Base-by-base conservation (phyloP, 2,888 invertebrate genomes). In the Thereva unica region DNA sequence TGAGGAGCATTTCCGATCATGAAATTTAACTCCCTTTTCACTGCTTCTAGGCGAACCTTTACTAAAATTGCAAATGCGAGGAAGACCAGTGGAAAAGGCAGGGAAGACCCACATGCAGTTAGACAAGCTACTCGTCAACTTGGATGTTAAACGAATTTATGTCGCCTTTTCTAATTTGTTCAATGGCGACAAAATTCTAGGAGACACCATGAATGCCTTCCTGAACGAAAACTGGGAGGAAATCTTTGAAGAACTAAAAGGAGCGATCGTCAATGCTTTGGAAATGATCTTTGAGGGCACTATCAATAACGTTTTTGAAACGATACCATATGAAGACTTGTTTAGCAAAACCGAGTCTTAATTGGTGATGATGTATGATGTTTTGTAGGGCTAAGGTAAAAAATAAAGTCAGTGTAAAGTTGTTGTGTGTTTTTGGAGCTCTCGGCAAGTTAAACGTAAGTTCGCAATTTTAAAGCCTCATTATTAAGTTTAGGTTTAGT, bases 201-300 rank as follows among this genome's bases (percentile, higher is more conserved):
- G 82, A 49, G 78, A 82, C 5, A 82, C 75, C 37, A 79, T 82
- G 77, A 83, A 83, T 69, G 64, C 57, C 5, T 78, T 80, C 71
- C 67, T 81, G 38, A 82, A 83, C 70, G 81, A 82, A 40, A 84
- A 83, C 72, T 83, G 83, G 83, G 44, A 70, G 35, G 78, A 79
- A 1, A 78, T 84, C 42, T 80, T 67, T 67, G 12, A 12, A 23
- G 69, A 69, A 59, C 10, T 69, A n/a, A 56, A 63, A n/a, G 59
- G 66, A 10, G 52, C 66, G 4, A 53, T 69, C 8, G 63, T 57
- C 23, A 38, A 34, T 10, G 54, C 53, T 5, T 42, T 53, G 34
- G 37, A 71, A 2, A 69, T 71, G n/a, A 73, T 78, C 7, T 75
- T 76, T 53, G 59, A 72, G 34, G 71, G 73, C 49, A 73, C 78